Base-by-base conservation (phyloP, 2,113 vertebrate species). In the Cariama cristata region DNA sequence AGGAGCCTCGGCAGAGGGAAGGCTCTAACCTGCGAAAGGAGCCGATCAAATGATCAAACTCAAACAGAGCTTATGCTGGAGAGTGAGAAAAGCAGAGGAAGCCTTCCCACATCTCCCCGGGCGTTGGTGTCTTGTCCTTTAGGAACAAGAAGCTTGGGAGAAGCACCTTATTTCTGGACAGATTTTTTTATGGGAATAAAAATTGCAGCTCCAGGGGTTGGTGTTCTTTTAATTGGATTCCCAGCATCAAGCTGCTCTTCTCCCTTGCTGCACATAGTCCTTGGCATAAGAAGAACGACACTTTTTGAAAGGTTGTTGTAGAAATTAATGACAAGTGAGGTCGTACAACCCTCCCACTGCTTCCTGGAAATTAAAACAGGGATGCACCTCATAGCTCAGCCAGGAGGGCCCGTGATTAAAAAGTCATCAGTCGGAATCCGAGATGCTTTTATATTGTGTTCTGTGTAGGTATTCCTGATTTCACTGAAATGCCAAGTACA, bases 311-410 rank as follows among this genome's bases (percentile, higher is more conserved):
- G 74, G 81, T 52, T 66, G 69, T 85, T 93, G 89, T 85, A 84
- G 96, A 83, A 94, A 94, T 94, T 76, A 90, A 64, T 90, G 93
- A 60, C 9, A 45, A 63, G 84, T 94, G 94, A 96, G 93, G 91
- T 93, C 93, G 88, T 50, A 7, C 94, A 62, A 15, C 72, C 84
- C 87, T 90, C 97, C 94, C 86, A 32, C 95, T 81, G 96, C 92
- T 86, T 67, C 86, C 77, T 96, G 93, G 90, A 91, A 96, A 86
- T 92, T n/a, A 83, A 88, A 77, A 33, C 82, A 58, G 73, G n/a
- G 90, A 81, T 92, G 93, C 15, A 35, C 77, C 76, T 91, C 76
- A 9, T 44, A 77, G 76, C 84, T 60, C 80, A 75, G 0, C 66
- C 90, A 74, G 66, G 94, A 68, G 88, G 73, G 86, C 59, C 64